Conservation (phyloP, 1,140 invertebrate genomes). For the Nasonia giraulti region DNA sequence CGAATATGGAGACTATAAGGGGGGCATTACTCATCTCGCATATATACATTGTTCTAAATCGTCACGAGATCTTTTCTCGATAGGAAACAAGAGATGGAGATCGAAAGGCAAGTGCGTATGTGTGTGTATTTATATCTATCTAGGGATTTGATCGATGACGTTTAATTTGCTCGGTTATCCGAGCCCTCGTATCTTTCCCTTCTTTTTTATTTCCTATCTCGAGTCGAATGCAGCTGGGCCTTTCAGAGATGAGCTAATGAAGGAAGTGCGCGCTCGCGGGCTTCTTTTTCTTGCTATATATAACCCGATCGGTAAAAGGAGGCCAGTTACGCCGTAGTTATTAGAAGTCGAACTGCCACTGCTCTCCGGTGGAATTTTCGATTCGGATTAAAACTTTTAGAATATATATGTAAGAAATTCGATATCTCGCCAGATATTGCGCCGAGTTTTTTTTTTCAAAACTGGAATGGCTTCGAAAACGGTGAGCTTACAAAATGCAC, state of each 20-base stretch:
- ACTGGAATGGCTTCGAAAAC: too few species aligned
- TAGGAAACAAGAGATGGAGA: background rate
- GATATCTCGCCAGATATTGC: background rate
- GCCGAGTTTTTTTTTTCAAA: background rate
- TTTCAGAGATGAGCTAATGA: background rate
- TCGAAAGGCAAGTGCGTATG: background rate
- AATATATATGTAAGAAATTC: background rate
- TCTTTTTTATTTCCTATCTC: background rate
- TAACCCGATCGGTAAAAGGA: background rate
- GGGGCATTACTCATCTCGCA: background rate
- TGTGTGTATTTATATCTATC: background rate
- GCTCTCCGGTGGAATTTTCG: background rate
- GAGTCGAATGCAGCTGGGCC: background rate
- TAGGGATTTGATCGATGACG: background rate
- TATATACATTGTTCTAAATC: background rate
- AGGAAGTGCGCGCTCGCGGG: background rate
- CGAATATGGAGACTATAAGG: background rate
- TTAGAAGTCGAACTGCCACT: background rate
- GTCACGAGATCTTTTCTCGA: background rate
- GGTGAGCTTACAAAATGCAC: too few species aligned
- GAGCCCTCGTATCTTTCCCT: background rate
- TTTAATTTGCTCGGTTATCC: conserved; percentile 12
- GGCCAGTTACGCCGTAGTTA: too few species aligned
- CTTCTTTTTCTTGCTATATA: background rate
- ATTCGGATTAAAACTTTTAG: background rate